Evolutionary conservation across 2,888 invertebrate species (phyloP), one percentile per base, ranked within the genome.

Genomic region (Idaea aversata): DNA sequence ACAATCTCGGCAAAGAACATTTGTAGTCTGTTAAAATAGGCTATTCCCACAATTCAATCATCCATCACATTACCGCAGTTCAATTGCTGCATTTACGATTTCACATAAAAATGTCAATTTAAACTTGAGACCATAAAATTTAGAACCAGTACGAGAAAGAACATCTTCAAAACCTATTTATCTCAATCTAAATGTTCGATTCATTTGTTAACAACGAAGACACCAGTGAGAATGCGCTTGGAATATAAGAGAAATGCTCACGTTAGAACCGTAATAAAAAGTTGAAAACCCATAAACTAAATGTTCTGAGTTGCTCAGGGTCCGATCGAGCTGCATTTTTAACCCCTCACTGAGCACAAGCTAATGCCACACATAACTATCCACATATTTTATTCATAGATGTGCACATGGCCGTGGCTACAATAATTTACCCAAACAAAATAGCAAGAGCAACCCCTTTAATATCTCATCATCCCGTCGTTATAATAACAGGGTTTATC

Each of bases 331-430:
- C 76, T 74, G 70, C 76, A 83, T 84, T 83, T 84, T 81, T 81
- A 81, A 85, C 86, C 88, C 88, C 87, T 83, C 82, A 77, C 83
- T 79, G 84, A 71, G 83, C 71, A 73, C 71, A 72, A 72, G 71
- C 80, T 74, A 73, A 78, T 75, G 76, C 75, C 70, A 72, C 73
- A 73, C 73, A 73, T 80, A 78, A 82, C 77, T 82, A 77, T 77
- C 81, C 79, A 79, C 85, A 88, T 90, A 87, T 86, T 88, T 88
- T 86, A 89, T 88, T 87, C 81, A 88, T 86, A 85, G 80, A 76
- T 81, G 80, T 76, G 79, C 80, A 84, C 81, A 82, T 83, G 79
- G 78, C 75, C 77, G 75, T 73, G 76, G 80, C 79, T 76, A 72
- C 77, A 77, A 82, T 81, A 81, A 78, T 79, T 83, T 77, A 78